These are phyloP conservation scores for Gymnoscopelus braueri DNA, from an alignment of 2,797 vertebrate genomes.

Conservation along the genomic window DNA sequence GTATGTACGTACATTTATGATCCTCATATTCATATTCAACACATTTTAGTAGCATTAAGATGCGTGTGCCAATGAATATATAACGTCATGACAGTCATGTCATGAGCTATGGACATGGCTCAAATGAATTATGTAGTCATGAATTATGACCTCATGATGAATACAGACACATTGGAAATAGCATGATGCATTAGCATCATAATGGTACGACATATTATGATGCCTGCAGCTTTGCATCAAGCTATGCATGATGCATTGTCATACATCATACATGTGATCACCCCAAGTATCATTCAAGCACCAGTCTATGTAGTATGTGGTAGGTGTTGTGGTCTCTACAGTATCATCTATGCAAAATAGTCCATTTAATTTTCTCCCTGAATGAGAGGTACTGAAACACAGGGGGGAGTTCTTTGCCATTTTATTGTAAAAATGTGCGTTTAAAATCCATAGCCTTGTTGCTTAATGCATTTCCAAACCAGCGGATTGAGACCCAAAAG, in stretches of 20 bases:
- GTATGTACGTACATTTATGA: no score
- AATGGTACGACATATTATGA: no score
- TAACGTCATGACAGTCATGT: not conserved
- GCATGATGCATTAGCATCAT: not conserved
- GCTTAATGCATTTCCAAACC: no score
- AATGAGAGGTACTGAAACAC: not conserved
- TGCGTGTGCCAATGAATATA: constrained; percentile 11
- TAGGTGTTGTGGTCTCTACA: no score
- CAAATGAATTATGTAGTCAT: constrained; percentile 8
- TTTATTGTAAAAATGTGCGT: not conserved
- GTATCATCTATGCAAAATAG: no score
- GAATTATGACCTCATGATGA: constrained; percentile 4
- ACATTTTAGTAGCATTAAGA: constrained; percentile 23
- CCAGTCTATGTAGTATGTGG: no score
- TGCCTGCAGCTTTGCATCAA: no score
- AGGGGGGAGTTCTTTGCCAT: not conserved
- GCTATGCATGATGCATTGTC: no score
- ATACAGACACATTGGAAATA: not conserved
- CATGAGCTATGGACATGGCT: not conserved
- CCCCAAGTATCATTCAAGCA: no score
- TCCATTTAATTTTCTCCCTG: not conserved
- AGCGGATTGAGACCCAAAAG: no score
- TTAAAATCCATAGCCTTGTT: not conserved
- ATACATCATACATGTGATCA: no score
- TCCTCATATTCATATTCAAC: no score